A percentile compares a stretch with the other conserved stretches of the same genome.
These are phyloP conservation scores for Crotalus viridis DNA, from an alignment of 2,113 vertebrate genomes.

Conservation along the genomic window DNA sequence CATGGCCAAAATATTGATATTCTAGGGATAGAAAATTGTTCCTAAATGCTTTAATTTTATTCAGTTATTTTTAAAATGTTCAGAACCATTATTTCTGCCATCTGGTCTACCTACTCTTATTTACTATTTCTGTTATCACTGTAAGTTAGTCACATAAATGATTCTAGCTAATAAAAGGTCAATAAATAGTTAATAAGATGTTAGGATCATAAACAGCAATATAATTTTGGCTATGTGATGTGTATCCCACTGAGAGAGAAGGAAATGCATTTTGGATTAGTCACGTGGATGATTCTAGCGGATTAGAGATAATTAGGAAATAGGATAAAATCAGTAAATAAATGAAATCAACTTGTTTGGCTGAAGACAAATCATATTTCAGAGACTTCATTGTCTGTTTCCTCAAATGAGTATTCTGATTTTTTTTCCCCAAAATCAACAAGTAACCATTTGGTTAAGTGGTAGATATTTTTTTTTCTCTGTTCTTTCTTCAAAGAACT, in stretches of 20 bases:
- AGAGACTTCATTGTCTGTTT: not conserved
- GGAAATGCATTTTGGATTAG: not conserved
- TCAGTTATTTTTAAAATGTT: not conserved
- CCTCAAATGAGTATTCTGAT: not conserved
- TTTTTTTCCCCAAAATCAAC: not conserved
- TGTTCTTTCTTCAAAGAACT: not conserved
- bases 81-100: not conserved
- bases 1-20: not conserved
- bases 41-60: not conserved
- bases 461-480: not conserved
- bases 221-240: not conserved
- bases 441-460: not conserved
- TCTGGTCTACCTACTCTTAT: not conserved
- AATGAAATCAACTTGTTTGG: not conserved
- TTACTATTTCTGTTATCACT: not conserved
- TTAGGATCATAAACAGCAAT: not conserved
- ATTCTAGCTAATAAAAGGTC: not conserved
- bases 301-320: not conserved
- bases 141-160: not conserved
- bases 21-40: not conserved
- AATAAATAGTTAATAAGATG: not conserved
- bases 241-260: not conserved
- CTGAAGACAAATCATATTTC: not conserved
- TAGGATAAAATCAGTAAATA: not conserved
- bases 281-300: not conserved